A percentile compares a stretch with the other conserved stretches of the same genome.
These are phyloP conservation scores for Buphagus erythrorhynchus DNA, from an alignment of 2,797 vertebrate genomes.

Conservation along the genomic window DNA sequence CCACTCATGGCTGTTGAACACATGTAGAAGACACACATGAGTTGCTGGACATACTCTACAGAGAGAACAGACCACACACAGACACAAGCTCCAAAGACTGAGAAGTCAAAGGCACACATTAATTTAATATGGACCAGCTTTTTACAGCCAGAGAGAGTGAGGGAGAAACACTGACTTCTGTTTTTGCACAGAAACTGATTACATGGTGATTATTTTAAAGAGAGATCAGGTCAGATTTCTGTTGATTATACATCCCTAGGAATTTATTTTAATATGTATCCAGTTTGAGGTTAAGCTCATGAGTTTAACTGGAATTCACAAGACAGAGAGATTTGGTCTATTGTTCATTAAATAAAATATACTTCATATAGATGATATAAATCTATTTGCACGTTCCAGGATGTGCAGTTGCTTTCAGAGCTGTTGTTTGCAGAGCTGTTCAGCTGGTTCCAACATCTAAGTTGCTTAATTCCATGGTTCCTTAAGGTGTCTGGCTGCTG, in stretches of 20 bases:
- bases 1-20: neutral
- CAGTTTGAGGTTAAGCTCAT: neutral
- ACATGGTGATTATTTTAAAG: constrained; percentile 7
- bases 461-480: neutral
- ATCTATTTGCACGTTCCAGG: neutral
- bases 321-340: neutral
- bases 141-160: neutral
- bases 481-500: neutral
- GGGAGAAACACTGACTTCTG: neutral
- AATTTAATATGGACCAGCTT: neutral
- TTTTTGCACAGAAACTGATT: constrained; percentile 2
- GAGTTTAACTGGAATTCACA: neutral
- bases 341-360: neutral
- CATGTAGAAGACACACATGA: neutral
- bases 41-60: neutral
- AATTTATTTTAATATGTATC: constrained; percentile 4
- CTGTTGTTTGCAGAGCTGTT: neutral
- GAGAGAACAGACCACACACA: constrained; percentile 48
- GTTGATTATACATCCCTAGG: neutral
- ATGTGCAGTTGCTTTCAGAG: neutral
- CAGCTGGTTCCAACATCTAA: neutral
- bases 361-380: neutral
- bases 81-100: neutral
- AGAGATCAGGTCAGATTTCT: neutral
- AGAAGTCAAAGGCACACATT: neutral